Evolutionary conservation across 2,888 invertebrate species (phyloP), one percentile per base, ranked within the genome.

Genomic region (Creontiades dilutus): DNA sequence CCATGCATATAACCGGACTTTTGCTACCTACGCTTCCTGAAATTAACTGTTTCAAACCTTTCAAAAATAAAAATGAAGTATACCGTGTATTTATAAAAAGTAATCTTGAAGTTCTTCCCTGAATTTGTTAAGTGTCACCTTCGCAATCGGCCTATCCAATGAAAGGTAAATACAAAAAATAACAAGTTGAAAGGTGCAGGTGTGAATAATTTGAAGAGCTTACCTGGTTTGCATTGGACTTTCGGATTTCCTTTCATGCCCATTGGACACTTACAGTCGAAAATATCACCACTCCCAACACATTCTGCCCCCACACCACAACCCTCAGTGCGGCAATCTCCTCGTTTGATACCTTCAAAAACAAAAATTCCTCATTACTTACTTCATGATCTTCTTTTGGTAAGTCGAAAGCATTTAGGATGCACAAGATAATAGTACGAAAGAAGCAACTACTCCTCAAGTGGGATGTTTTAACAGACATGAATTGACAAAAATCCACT

Each of bases 241-340:
- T 96, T 95, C 57, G 96, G 96, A 92, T 95, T 95, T 92, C 96
- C 96, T 93, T 95, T 95, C 87, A 95, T 96, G 91, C 96, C 96
- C 89, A 96, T 95, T 91, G 96, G 95, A 93, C 97, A 97, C 93
- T 96, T 95, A 94, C 97, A 97, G 57, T 96, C 96, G 94, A 97
- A 98, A 92, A 96, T 96, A 91, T 96, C 96, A 91, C 97, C 96
- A 93, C 97, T 96, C 47, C 90, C 92, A 97, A 95, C 91, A 97
- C 95, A 94, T 97, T 98, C 93, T n/a, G 97, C 97, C 91, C 97
- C 97, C 92, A 95, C 95, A 92, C 96, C 96, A 94, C 98, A 98
- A 91, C 97, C 97, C 91, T 95, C 95, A 0, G 96, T 96, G 92
- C 97, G 95, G 93, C 98, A 98, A 93, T 98, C 97, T 81, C 96